phyloP scores from a whole-genome alignment of 2,888 invertebrate genomes.

The Callosobruchus maculatus region DNA sequence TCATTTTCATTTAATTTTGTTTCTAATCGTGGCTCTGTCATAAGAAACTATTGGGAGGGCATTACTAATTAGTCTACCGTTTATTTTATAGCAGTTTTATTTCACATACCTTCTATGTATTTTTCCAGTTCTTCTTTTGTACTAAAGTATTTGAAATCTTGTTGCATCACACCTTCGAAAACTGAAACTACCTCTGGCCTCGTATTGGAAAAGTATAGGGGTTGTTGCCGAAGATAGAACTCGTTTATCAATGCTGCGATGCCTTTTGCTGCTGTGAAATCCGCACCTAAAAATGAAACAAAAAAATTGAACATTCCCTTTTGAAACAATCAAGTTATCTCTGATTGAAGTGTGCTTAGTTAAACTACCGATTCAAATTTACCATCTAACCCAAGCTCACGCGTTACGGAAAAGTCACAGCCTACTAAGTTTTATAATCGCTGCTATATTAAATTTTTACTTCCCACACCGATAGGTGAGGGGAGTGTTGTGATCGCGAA shows the following conservation, averaged over 20 bases:
- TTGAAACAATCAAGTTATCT: too few relatives aligned
- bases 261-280: constrained; percentile 85
- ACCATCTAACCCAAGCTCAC: too few relatives aligned
- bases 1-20: too few relatives aligned
- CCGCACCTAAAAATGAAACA: constrained; percentile 58
- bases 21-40: too few relatives aligned
- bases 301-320: neutral
- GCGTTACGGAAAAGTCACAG: too few relatives aligned
- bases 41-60: neutral
- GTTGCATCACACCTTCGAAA: constrained; percentile 64
- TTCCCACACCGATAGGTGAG: too few relatives aligned
- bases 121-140: constrained; percentile 58
- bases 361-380: too few relatives aligned
- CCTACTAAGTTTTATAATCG: too few relatives aligned
- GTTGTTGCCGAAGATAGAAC: constrained; percentile 66
- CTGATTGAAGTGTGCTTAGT: too few relatives aligned
- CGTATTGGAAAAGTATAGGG: constrained; percentile 67
- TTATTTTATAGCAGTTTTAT: neutral
- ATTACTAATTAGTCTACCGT: neutral
- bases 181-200: constrained; percentile 64
- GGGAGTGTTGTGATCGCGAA: too few relatives aligned
- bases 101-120: constrained; percentile 19
- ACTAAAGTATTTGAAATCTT: constrained; percentile 59
- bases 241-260: constrained; percentile 73
- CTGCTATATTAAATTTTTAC: too few relatives aligned